Base-by-base conservation (phyloP, 2,888 invertebrate species). In the Buathra laborator region DNA sequence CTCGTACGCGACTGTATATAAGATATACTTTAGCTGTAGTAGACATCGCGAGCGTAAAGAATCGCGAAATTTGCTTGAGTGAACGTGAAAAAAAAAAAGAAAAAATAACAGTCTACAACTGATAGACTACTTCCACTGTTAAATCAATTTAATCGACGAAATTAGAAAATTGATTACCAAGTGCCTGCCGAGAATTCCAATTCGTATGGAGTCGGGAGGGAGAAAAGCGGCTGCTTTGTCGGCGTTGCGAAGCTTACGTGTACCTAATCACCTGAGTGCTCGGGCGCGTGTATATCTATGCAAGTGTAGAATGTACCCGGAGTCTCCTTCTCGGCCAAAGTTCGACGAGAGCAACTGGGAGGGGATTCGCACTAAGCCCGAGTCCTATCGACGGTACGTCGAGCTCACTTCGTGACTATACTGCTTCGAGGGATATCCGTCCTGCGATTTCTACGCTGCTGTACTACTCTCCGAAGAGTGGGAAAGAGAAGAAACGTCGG, bases 221-320 rank as follows among this genome's bases (percentile, higher is more conserved):
- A 37, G 71, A 51, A 77, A 83, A 77, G 43, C 71, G 48, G 71
- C 71, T 48, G 10, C 81, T 62, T 78, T 68, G 83, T 51, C 43
- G 24, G 37, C 59, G 66, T 32, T 67, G 44, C 48, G 46, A 68
- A 68, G 81, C 77, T 81, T 77, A 84, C 83, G 83, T 85, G 77
- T 77, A 85, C 70, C 86, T 85, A 87, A 87, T 87, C 85, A 87
- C 86, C 77, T 81, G 86, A 87, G 85, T 85, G 86, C 86, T 87
- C 64, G 70, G 67, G 6, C 51, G 48, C 62, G 19, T 67, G 16
- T 77, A 29, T 59, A 56, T 67, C 53, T 56, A 16, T 12, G 29
- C 29, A 14, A 0, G 62, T 32, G 29, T 14, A 32, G 56, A 56
- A 56, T 24, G 19, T 24, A 10, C 19, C 19, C 24, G 32, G 62